A percentile compares a stretch with the other conserved stretches of the same genome.
phyloP scores from a whole-genome alignment of 2,888 invertebrate genomes.

The Drosophila leonis region DNA sequence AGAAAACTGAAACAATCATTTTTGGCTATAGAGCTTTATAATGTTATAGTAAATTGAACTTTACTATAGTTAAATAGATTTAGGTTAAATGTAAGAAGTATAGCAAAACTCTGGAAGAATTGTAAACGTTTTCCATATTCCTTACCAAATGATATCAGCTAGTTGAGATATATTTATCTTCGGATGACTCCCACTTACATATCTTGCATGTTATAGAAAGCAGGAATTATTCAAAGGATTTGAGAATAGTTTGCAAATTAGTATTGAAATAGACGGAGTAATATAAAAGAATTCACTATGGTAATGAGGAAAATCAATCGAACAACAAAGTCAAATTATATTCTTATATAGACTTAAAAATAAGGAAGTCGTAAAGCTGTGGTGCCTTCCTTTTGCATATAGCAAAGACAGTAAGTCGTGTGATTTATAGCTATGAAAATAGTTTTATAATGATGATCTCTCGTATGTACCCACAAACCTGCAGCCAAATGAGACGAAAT shows the following conservation, averaged over 20 bases:
- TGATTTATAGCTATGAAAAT: background rate
- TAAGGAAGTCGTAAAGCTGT: background rate
- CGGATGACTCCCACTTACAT: no score
- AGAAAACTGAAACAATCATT: no score
- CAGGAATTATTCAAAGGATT: no score
- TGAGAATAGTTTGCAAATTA: no score
- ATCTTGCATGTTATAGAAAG: no score
- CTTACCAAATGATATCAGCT: no score
- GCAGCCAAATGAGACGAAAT: background rate
- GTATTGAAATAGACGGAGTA: background rate
- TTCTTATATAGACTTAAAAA: background rate
- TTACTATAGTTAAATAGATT: no score
- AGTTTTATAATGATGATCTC: background rate
- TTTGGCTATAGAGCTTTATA: no score
- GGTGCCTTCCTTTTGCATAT: background rate
- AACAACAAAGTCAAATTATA: background rate
- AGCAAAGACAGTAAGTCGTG: background rate
- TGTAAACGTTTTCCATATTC: background rate
- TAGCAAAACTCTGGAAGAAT: no score
- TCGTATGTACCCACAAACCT: background rate
- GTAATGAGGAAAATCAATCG: background rate
- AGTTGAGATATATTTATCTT: no score
- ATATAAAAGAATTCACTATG: background rate
- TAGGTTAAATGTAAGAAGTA: no score
- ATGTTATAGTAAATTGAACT: no score